Percentiles rank a stretch among this genome's conserved stretches.
Conservation (phyloP, 1,140 invertebrate genomes). For the Philotrypesis tridentata region DNA sequence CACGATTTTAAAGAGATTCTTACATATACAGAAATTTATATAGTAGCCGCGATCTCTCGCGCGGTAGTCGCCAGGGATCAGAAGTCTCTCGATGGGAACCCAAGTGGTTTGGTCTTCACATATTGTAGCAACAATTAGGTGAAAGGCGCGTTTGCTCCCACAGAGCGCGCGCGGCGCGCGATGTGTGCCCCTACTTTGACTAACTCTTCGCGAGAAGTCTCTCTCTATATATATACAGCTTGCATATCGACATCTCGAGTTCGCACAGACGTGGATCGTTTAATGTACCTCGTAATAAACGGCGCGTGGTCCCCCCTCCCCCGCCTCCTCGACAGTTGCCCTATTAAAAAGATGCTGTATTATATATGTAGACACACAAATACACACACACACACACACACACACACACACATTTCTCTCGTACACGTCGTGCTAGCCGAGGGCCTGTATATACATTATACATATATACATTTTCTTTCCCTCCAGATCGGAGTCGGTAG, state of each 20-base stretch:
- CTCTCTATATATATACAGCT: no score
- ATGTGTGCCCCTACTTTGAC: constrained; percentile 35
- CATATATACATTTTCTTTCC: neutral
- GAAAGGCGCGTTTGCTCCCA: constrained; percentile 70
- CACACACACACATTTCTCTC: no score
- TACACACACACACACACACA: no score
- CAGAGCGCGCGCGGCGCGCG: constrained; percentile 48
- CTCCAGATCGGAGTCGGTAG: neutral
- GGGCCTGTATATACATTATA: constrained; percentile 44
- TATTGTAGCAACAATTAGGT: constrained; percentile 74
- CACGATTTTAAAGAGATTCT: no score
- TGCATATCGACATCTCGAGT: constrained; percentile 13
- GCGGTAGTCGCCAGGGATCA: constrained; percentile 37
- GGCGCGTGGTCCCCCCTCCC: neutral
- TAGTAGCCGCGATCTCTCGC: neutral
- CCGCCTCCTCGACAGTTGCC: no score
- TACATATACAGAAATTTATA: neutral
- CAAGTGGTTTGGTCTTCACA: constrained; percentile 69
- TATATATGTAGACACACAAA: neutral
- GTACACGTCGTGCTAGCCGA: constrained; percentile 63
- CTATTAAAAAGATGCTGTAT: neutral
- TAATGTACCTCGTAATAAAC: constrained; percentile 62
- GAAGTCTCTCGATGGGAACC: constrained; percentile 69
- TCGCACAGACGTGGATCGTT: constrained; percentile 59
- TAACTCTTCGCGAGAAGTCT: neutral